A percentile compares a stretch with the other conserved stretches of the same genome.
Conservation (phyloP, 1,140 invertebrate species). For the Cherax quadricarinatus region DNA sequence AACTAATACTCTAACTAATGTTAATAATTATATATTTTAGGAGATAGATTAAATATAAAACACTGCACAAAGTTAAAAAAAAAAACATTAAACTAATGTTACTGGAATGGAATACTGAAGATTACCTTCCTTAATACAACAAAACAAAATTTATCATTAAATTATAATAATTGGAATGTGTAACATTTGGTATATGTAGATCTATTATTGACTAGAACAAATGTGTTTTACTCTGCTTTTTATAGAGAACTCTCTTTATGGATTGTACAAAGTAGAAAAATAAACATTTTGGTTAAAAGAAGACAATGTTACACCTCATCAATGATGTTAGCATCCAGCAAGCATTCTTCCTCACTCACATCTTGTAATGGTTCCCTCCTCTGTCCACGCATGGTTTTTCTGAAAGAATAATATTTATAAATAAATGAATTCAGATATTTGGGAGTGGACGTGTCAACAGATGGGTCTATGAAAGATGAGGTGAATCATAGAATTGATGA, state of each 20-base stretch:
- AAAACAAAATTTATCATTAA: not conserved
- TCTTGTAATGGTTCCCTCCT: conserved; percentile 5
- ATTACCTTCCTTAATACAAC: too few relatives aligned
- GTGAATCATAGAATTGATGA: too few relatives aligned
- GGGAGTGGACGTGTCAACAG: too few relatives aligned
- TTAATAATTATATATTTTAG: too few relatives aligned
- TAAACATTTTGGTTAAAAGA: not conserved
- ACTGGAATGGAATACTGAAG: too few relatives aligned
- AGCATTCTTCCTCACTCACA: conserved; percentile 43
- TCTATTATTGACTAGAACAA: not conserved
- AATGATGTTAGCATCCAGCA: conserved; percentile 19
- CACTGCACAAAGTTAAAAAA: too few relatives aligned
- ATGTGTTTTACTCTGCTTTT: not conserved
- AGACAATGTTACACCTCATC: not conserved
- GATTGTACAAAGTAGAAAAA: not conserved
- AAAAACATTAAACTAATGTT: too few relatives aligned
- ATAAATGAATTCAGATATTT: too few relatives aligned
- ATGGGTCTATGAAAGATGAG: too few relatives aligned
- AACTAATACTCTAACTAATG: too few relatives aligned
- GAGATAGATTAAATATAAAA: too few relatives aligned
- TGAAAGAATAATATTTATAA: not conserved
- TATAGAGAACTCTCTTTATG: not conserved
- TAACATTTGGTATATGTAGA: not conserved
- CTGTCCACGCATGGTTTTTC: conserved; percentile 29
- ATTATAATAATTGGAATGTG: not conserved